Evolutionary conservation across 2,888 invertebrate genomes (phyloP).

Genomic region (Caenorhabditis sp.): DNA sequence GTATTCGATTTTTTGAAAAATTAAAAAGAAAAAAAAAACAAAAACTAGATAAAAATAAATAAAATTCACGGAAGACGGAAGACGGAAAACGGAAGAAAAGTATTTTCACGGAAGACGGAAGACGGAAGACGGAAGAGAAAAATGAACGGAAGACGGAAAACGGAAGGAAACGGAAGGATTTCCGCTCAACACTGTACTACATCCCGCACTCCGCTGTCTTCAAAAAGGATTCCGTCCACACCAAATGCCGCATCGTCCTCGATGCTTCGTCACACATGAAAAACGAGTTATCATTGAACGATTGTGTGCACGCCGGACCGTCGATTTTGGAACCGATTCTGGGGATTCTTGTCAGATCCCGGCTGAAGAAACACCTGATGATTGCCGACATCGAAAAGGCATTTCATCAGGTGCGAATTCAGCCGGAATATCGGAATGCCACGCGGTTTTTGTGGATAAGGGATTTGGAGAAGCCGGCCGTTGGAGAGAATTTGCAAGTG

Average conservation of each 20-base stretch:
- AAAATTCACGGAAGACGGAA: too few relatives aligned
- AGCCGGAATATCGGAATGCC: conserved; percentile 59
- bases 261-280: conserved; percentile 57
- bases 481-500: conserved; percentile 55
- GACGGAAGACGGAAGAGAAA: too few relatives aligned
- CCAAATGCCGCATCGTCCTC: conserved; percentile 63
- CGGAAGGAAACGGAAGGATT: too few relatives aligned
- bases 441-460: conserved; percentile 70
- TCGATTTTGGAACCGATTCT: conserved; percentile 33
- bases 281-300: conserved; percentile 61
- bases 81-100: too few relatives aligned
- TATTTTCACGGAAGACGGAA: too few relatives aligned
- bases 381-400: conserved; percentile 74
- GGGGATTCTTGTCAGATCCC: conserved; percentile 52
- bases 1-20: too few relatives aligned
- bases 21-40: too few relatives aligned
- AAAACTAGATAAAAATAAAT: too few relatives aligned
- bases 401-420: conserved; percentile 69
- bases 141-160: too few relatives aligned
- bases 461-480: conserved; percentile 41
- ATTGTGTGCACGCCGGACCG: conserved; percentile 62
- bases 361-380: conserved; percentile 39
- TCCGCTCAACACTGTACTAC: conserved; percentile 11
- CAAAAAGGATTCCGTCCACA: conserved; percentile 42
- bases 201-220: conserved; percentile 62